Percentiles rank a stretch among this genome's conserved stretches.
These are phyloP conservation scores for Ceratina australensis DNA, from an alignment of 1,140 invertebrate genomes.

Conservation along the genomic window DNA sequence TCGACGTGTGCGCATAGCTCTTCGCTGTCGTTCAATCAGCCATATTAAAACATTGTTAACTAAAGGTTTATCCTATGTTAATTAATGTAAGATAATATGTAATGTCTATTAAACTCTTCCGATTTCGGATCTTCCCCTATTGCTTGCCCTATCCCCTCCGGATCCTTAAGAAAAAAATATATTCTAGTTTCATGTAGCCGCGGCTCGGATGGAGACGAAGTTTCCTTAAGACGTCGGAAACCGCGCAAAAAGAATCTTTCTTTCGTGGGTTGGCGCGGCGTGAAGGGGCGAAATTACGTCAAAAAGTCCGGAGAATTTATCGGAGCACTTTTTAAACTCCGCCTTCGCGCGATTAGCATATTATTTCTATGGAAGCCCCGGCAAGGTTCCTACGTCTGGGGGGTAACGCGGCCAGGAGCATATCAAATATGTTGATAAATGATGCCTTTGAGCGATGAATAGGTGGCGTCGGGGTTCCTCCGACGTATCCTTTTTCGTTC, in stretches of 20 bases:
- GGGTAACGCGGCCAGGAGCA: conserved; percentile 69
- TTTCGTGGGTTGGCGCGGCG: conserved; percentile 62
- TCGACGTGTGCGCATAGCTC: background rate
- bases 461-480: conserved; percentile 65
- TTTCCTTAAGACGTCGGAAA: conserved; percentile 69
- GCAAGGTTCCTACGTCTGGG: conserved; percentile 49
- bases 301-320: conserved; percentile 79
- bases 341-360: conserved; percentile 79
- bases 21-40: background rate
- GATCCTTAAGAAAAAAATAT: conserved; percentile 44
- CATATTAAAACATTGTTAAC: background rate
- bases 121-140: too few relatives aligned
- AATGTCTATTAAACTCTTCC: too few relatives aligned
- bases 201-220: conserved; percentile 36
- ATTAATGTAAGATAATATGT: too few relatives aligned
- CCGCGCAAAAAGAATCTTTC: conserved; percentile 76
- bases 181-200: conserved; percentile 59
- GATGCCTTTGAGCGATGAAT: conserved; percentile 77
- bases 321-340: conserved; percentile 79
- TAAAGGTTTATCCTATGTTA: background rate
- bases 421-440: conserved; percentile 81
- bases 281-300: conserved; percentile 76
- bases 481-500: conserved; percentile 65
- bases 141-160: conserved; percentile 15
- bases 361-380: conserved; percentile 76